Evolutionary conservation across 2,888 invertebrate species (phyloP).

Genomic region (Beris morrisii): DNA sequence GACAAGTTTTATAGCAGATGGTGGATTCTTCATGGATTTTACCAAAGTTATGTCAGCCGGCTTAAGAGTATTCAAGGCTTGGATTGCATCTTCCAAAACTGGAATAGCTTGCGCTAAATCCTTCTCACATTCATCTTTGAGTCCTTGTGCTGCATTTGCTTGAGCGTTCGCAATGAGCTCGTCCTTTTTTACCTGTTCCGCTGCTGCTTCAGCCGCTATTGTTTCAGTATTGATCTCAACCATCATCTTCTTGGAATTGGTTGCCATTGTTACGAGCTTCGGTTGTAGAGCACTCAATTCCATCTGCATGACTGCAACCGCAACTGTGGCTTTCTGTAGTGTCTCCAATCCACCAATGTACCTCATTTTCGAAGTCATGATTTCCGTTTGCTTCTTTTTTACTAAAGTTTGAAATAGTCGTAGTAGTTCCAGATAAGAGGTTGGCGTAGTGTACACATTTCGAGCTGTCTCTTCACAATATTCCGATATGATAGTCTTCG

Average conservation of each 20-base stretch:
- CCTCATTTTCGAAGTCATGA: conserved; percentile 71
- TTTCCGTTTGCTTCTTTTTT: conserved; percentile 69
- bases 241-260: conserved; percentile 78
- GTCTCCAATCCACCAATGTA: conserved; percentile 82
- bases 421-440: conserved; percentile 83
- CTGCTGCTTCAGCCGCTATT: conserved; percentile 77
- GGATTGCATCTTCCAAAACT: conserved; percentile 80
- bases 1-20: conserved; percentile 70
- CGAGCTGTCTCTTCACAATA: conserved; percentile 68
- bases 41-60: conserved; percentile 88
- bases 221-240: conserved; percentile 74
- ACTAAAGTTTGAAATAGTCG: conserved; percentile 78
- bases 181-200: conserved; percentile 78
- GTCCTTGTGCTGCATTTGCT: conserved; percentile 78
- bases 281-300: conserved; percentile 82
- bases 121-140: conserved; percentile 89
- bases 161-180: conserved; percentile 86
- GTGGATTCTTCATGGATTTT: conserved; percentile 92
- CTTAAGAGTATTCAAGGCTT: conserved; percentile 85
- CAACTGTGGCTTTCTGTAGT: conserved; percentile 75
- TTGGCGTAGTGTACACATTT: conserved; percentile 86
- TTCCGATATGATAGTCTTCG: conserved; percentile 63
- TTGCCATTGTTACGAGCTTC: conserved; percentile 74
- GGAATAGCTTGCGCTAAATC: conserved; percentile 91
- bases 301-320: conserved; percentile 76